These are phyloP conservation scores for Lobophora halterata DNA, from an alignment of 2,888 invertebrate genomes.

Conservation along the genomic window DNA sequence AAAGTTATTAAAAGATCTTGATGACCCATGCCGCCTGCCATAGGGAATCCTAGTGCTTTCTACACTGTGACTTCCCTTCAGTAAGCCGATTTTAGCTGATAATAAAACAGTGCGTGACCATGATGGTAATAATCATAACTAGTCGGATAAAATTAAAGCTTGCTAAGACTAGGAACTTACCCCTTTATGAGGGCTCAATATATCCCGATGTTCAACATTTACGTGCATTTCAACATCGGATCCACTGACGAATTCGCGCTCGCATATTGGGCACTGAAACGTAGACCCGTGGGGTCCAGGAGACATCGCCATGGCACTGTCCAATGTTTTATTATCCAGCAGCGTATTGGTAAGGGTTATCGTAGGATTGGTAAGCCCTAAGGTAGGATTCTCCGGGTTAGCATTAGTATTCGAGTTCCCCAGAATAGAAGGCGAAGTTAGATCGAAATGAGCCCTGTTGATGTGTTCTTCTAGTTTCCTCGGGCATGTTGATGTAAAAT, in stretches of 20 bases:
- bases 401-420: slow-evolving; percentile 58
- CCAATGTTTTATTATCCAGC: slow-evolving; percentile 41
- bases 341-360: slow-evolving; percentile 58
- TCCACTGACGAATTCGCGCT: slow-evolving; percentile 85
- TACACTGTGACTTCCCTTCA: too few species aligned
- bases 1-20: too few species aligned
- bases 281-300: slow-evolving; percentile 71
- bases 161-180: too few species aligned
- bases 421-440: slow-evolving; percentile 85
- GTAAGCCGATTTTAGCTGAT: too few species aligned
- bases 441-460: slow-evolving; percentile 91
- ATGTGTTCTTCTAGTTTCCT: slow-evolving; percentile 90
- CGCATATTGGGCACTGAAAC: slow-evolving; percentile 90
- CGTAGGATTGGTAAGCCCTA: slow-evolving; percentile 56
- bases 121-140: too few species aligned
- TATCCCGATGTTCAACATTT: slow-evolving; percentile 91
- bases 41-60: too few species aligned
- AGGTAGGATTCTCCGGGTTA: slow-evolving; percentile 57
- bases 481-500: slow-evolving; percentile 87
- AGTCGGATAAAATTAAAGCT: too few species aligned
- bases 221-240: slow-evolving; percentile 92
- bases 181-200: slow-evolving; percentile 84
- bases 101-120: too few species aligned
- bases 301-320: slow-evolving; percentile 65
- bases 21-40: too few species aligned